phyloP scores from a whole-genome alignment of 2,888 invertebrate species.

The Drosophila eohydei region DNA sequence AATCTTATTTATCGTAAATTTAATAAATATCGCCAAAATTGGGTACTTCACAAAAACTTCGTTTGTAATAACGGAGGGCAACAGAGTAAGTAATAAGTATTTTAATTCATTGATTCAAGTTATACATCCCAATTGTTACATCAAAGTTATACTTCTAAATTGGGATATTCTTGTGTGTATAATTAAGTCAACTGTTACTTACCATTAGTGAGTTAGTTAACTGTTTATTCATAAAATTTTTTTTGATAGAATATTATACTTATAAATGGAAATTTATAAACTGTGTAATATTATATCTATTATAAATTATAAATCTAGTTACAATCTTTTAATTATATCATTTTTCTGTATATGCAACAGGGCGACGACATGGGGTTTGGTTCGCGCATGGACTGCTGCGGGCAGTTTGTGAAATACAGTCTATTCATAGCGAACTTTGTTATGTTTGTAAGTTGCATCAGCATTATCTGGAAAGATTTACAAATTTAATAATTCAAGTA shows the following conservation, averaged over 20 bases:
- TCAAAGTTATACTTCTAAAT: too few relatives aligned
- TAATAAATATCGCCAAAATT: slow-evolving; percentile 82
- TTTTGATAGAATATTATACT: too few relatives aligned
- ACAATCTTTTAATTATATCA: too few relatives aligned
- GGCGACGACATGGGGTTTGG: slow-evolving; percentile 89
- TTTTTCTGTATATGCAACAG: slow-evolving; percentile 43
- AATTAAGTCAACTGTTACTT: too few relatives aligned
- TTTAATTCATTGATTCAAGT: too few relatives aligned
- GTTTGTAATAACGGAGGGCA: slow-evolving; percentile 83
- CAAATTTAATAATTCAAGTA: not conserved
- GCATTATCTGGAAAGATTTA: not conserved
- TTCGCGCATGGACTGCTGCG: slow-evolving; percentile 94
- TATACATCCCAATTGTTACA: too few relatives aligned
- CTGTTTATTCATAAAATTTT: too few relatives aligned
- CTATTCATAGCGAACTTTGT: slow-evolving; percentile 93
- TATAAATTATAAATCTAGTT: too few relatives aligned
- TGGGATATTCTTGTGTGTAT: too few relatives aligned
- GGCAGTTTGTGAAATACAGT: slow-evolving; percentile 94
- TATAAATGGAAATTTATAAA: too few relatives aligned
- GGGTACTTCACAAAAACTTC: slow-evolving; percentile 85
- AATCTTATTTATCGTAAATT: not conserved
- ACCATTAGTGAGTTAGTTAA: too few relatives aligned
- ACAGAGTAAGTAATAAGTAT: slow-evolving; percentile 67
- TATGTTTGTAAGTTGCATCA: slow-evolving; percentile 91
- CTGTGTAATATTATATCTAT: too few relatives aligned